Conservation (phyloP, 1,140 invertebrate species). For the Hyles vespertilio region DNA sequence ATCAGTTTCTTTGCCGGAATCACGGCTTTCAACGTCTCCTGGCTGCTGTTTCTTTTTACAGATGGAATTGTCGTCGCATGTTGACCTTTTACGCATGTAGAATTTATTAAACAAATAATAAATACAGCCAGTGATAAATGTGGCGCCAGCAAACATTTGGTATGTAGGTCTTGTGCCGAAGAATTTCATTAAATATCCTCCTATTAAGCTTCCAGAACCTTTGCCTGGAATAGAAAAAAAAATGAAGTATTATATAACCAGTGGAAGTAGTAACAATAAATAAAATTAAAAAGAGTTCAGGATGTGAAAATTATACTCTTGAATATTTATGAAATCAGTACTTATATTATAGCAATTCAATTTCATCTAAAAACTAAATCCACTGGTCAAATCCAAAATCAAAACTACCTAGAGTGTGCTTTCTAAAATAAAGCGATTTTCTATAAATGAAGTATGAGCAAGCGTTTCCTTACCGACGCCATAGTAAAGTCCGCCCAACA, state of each 20-base stretch:
- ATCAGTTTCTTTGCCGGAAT: conserved; percentile 53
- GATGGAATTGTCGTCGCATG: conserved; percentile 72
- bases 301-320: too few relatives aligned
- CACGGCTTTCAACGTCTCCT: conserved; percentile 41
- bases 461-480: conserved; percentile 80
- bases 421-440: too few relatives aligned
- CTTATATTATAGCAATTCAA: too few relatives aligned
- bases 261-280: too few relatives aligned
- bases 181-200: conserved; percentile 85
- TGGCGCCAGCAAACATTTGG: conserved; percentile 81
- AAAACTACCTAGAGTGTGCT: too few relatives aligned
- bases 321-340: too few relatives aligned
- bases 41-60: conserved; percentile 70
- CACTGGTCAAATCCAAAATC: too few relatives aligned
- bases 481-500: conserved; percentile 88
- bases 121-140: conserved; percentile 79
- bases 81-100: conserved; percentile 77
- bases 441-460: neutral
- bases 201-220: conserved; percentile 85
- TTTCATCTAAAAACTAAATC: too few relatives aligned
- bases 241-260: too few relatives aligned
- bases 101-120: conserved; percentile 83
- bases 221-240: conserved; percentile 77
- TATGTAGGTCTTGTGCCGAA: conserved; percentile 85
- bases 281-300: too few relatives aligned